A percentile compares a stretch with the other conserved stretches of the same genome.
These are phyloP conservation scores for Nothoprocta perdicaria DNA, from an alignment of 2,113 vertebrate genomes.

Conservation along the genomic window DNA sequence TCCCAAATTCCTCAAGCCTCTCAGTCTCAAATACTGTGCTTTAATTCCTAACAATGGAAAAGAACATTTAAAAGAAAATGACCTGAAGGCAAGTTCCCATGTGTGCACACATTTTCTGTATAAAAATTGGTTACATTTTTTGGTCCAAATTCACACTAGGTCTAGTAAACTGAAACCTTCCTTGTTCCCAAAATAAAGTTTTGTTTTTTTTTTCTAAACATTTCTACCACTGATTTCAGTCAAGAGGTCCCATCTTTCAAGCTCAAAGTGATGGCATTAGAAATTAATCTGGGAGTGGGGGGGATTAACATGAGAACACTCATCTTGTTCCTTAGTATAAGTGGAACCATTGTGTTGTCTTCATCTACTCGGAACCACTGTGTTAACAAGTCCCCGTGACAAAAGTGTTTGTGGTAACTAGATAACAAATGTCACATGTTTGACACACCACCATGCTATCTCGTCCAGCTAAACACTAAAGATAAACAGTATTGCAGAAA, in stretches of 20 bases:
- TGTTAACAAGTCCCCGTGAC: conserved; percentile 57
- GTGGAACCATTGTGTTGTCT: conserved; percentile 57
- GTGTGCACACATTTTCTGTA: rapidly evolving
- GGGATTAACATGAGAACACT: not conserved
- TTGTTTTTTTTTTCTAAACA: not conserved
- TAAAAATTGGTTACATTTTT: not conserved
- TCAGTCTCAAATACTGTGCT: not conserved
- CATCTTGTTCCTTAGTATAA: conserved; percentile 38
- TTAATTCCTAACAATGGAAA: not conserved
- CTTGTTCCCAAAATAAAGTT: not conserved
- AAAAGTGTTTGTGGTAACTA: not conserved
- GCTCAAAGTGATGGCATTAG: not conserved
- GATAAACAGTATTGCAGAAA: conserved; percentile 48
- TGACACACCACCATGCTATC: conserved; percentile 49
- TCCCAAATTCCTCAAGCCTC: not conserved
- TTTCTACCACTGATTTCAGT: not conserved
- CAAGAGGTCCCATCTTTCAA: not conserved
- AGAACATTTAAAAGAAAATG: not conserved
- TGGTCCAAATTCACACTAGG: not conserved
- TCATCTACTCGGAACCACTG: conserved; percentile 29
- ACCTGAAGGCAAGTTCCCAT: not conserved
- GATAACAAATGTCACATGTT: conserved; percentile 4
- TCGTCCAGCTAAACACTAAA: conserved; percentile 34
- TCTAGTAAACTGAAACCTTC: not conserved
- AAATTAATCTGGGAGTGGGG: not conserved